Evolutionary conservation across 2,113 vertebrate genomes (phyloP), one percentile per base, ranked within the genome.

Genomic region (Cyprinus carpio): DNA sequence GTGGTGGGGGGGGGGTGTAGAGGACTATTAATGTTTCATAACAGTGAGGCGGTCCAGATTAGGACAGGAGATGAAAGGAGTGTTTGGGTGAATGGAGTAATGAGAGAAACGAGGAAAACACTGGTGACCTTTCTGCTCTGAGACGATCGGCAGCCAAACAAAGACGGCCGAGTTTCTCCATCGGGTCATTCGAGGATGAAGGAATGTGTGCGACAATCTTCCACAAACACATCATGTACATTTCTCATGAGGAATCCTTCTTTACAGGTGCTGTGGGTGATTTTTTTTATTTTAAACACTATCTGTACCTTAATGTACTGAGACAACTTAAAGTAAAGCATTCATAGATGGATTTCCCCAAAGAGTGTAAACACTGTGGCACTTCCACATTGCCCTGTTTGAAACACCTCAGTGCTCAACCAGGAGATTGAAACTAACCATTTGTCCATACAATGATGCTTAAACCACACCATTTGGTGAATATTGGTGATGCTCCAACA

Each of bases 21-120:
- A 62, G 40, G 74, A 85, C 29, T 31, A 64, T 79, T 72, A 83
- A 79, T 83, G 75, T 83, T 88, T 86, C 75, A 79, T 80, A 71
- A 85, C n/a, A 16, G 58, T 56, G 4, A 56, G 80, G 75, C n/a
- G 65, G 40, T 80, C 75, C 78, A 51, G 31, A 60, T 82, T 12
- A 75, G 78, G 65, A 51, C 40, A 72, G 62, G 49, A 58, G 75
- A 88, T 85, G 74, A 88, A 85, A 71, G 51, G 29, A 78, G 71
- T 82, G 60, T 40, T 77, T 72, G 54, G 80, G 72, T 71, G 64
- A 85, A 67, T 69, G 27, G 67, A 60, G 80, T 51, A 81, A 81
- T 69, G 62, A 81, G 62, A 67, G 40, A 81, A 67, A 81, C 13
- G n/a, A 27, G 56, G 29, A 72, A 81, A 69, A 81, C 78, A 62